phyloP scores from a whole-genome alignment of 2,113 vertebrate genomes.

The Mixornis gularis region DNA sequence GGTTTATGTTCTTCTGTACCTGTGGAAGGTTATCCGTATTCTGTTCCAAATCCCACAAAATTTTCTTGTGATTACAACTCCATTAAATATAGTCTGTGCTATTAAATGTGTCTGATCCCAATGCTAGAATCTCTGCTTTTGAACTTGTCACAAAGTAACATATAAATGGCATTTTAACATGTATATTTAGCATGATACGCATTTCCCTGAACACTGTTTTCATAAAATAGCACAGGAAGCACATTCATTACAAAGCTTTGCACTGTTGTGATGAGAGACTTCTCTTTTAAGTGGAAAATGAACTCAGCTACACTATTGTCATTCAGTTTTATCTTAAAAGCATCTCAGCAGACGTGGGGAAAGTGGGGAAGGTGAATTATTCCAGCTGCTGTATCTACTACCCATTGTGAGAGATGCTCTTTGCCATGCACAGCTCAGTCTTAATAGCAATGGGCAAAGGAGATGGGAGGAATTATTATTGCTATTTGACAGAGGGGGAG shows the following conservation, averaged over 20 bases:
- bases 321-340: slow-evolving; percentile 16
- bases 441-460: neutral
- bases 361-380: neutral
- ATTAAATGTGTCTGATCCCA: neutral
- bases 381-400: neutral
- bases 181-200: neutral
- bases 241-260: neutral
- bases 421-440: neutral
- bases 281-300: slow-evolving; percentile 33
- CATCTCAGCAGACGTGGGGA: slow-evolving; percentile 1
- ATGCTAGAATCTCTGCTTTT: neutral
- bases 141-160: neutral
- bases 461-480: neutral
- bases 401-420: neutral
- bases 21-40: neutral
- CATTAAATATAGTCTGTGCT: neutral
- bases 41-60: neutral
- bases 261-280: neutral
- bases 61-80: neutral
- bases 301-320: neutral
- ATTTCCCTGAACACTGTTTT: neutral
- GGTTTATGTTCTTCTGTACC: neutral
- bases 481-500: neutral
- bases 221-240: neutral
- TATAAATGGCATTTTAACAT: neutral